Base-by-base conservation (phyloP, 2,113 vertebrate species). In the Lamprotornis superbus region DNA sequence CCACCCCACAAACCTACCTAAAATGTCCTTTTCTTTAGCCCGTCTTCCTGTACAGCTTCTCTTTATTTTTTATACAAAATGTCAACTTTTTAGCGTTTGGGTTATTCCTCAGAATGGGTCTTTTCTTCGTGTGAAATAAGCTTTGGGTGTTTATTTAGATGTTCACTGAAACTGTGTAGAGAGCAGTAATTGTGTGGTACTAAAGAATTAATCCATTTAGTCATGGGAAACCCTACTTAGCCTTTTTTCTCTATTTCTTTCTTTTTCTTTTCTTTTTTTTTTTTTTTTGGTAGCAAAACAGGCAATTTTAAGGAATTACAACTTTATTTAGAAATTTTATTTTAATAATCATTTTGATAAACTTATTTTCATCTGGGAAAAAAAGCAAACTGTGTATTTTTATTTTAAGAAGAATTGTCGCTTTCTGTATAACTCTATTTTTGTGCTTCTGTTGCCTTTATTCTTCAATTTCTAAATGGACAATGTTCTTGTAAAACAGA, bases 161-260 rank as follows among this genome's bases (percentile, higher is more conserved):
- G 98, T 98, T 95, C 97, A 95, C 74, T 94, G 95, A 85, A 97
- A 97, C 96, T 96, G 93, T 96, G 97, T 97, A 89, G 93, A 96
- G 95, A 97, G 97, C 97, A 95, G 97, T 96, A 97, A 98, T 98
- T 98, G 98, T 98, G 97, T 97, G 94, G 95, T 97, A 97, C 96
- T 98, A 96, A 98, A 97, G 98, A 98, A 98, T 98, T 98, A 98
- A 98, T 98, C 98, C 98, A 98, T 95, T 98, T 98, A 98, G 98
- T 98, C 98, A 98, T 98, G 98, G 98, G 97, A 98, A 98, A 95
- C 91, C 85, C 96, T 96, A 69, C 97, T 97, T 97, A 96, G 95
- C 84, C 84, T 94, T 97, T 97, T 94, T 92, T 70, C 46, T 35
- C 49, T 49, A 14, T 49, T 15, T 49, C 14, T 49, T 25, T 49